phyloP scores from a whole-genome alignment of 2,113 vertebrate genomes.

The Heliornis fulica region DNA sequence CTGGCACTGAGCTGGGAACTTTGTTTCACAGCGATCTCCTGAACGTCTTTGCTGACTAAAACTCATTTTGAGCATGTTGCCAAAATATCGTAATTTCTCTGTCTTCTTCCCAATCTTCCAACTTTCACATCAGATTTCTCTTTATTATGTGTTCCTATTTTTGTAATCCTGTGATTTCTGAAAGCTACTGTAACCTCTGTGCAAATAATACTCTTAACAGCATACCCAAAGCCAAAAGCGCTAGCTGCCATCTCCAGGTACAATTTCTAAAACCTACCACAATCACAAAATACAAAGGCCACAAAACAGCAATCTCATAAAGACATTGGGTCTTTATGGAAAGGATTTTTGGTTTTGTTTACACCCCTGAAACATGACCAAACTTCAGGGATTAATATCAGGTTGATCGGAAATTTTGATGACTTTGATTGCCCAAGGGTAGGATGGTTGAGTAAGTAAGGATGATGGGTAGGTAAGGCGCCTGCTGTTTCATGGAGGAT shows the following conservation, averaged over 20 bases:
- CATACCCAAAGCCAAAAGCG: not conserved
- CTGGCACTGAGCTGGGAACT: not conserved
- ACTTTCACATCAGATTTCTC: not conserved
- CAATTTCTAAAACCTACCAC: not conserved
- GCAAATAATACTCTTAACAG: not conserved
- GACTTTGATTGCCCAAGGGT: not conserved
- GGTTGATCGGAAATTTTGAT: not conserved
- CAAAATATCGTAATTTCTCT: not conserved
- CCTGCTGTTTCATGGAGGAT: not conserved
- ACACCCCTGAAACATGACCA: rapidly evolving
- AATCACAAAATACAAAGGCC: not conserved
- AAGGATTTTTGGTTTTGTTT: not conserved
- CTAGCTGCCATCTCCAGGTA: not conserved
- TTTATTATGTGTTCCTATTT: not conserved
- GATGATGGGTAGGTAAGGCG: not conserved
- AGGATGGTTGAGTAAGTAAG: not conserved
- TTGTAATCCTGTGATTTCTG: not conserved
- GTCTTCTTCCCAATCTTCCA: not conserved
- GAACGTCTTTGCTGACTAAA: not conserved
- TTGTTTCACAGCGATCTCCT: not conserved
- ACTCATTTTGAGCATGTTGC: not conserved
- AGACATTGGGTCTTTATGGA: not conserved
- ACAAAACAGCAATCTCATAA: not conserved
- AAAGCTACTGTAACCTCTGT: not conserved
- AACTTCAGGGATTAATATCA: not conserved